Conservation (phyloP, 2,888 invertebrate species). For the Noctuana brunneofusca region DNA sequence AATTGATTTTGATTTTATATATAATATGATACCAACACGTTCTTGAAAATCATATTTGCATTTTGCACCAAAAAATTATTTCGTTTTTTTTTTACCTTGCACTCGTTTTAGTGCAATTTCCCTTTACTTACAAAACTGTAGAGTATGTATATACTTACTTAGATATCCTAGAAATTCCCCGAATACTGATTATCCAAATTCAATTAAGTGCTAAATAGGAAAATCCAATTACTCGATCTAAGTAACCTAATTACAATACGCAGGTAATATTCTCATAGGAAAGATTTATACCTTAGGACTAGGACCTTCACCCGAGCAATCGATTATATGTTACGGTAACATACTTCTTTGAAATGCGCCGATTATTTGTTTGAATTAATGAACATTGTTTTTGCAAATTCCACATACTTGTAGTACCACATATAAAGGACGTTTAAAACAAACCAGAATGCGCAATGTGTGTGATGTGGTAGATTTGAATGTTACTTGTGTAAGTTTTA, state of each 20-base stretch:
- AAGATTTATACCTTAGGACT: not conserved
- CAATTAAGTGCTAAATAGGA: slow-evolving; percentile 6
- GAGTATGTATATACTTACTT: too few relatives aligned
- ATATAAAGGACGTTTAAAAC: slow-evolving; percentile 14
- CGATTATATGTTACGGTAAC: slow-evolving; percentile 4
- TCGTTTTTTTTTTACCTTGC: too few relatives aligned
- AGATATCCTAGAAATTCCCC: too few relatives aligned
- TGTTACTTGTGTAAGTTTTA: slow-evolving; percentile 19
- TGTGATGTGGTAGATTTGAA: slow-evolving; percentile 26
- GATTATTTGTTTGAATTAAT: slow-evolving; percentile 4
- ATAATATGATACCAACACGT: too few relatives aligned
- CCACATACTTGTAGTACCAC: slow-evolving; percentile 9
- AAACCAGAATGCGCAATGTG: slow-evolving; percentile 11
- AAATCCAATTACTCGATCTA: slow-evolving; percentile 8
- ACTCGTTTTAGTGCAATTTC: too few relatives aligned
- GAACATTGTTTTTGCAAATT: slow-evolving; percentile 10
- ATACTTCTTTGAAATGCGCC: slow-evolving; percentile 14
- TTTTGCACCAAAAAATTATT: too few relatives aligned
- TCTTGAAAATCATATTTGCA: too few relatives aligned
- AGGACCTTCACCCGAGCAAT: slow-evolving; percentile 6
- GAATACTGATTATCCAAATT: slow-evolving; percentile 7
- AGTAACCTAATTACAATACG: slow-evolving; percentile 13
- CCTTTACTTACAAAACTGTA: too few relatives aligned
- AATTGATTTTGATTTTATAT: too few relatives aligned
- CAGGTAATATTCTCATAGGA: not conserved